A percentile compares a stretch with the other conserved stretches of the same genome.
Conservation (phyloP, 2,888 invertebrate genomes). For the Criorhina ranunculi region DNA sequence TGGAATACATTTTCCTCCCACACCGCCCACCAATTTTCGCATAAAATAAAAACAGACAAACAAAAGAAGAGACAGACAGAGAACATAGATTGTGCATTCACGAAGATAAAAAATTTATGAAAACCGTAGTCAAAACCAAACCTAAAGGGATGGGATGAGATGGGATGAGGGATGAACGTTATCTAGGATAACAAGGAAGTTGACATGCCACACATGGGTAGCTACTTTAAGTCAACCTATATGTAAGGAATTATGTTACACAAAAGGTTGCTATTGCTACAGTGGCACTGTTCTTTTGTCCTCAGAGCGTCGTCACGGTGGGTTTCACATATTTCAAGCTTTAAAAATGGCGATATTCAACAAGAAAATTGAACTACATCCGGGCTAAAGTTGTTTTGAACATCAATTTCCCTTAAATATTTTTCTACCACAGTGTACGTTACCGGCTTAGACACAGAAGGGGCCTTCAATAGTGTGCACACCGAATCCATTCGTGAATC, state of each 20-base stretch:
- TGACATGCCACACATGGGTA: constrained; percentile 54
- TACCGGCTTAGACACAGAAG: too few relatives aligned
- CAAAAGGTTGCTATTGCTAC: neutral
- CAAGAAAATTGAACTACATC: too few relatives aligned
- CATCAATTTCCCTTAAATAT: too few relatives aligned
- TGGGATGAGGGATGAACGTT: constrained; percentile 46
- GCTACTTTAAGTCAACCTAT: constrained; percentile 36
- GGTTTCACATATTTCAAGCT: too few relatives aligned
- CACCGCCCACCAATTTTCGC: neutral
- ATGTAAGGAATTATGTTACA: constrained; percentile 1
- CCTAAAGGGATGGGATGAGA: neutral
- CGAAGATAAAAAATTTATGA: constrained; percentile 47
- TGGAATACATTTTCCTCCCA: constrained; percentile 8
- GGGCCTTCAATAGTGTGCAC: too few relatives aligned
- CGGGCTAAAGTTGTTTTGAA: too few relatives aligned
- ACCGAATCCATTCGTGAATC: too few relatives aligned
- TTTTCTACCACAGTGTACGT: too few relatives aligned
- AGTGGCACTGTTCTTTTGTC: too few relatives aligned
- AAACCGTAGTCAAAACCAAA: constrained; percentile 2
- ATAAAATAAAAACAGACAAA: neutral
- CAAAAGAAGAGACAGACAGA: neutral
- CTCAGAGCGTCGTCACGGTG: too few relatives aligned
- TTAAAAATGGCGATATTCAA: too few relatives aligned
- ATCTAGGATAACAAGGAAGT: constrained; percentile 46
- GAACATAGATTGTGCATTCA: constrained; percentile 51